These are phyloP conservation scores for Chaetorhynchus papuensis DNA, from an alignment of 2,113 vertebrate species.

Conservation along the genomic window DNA sequence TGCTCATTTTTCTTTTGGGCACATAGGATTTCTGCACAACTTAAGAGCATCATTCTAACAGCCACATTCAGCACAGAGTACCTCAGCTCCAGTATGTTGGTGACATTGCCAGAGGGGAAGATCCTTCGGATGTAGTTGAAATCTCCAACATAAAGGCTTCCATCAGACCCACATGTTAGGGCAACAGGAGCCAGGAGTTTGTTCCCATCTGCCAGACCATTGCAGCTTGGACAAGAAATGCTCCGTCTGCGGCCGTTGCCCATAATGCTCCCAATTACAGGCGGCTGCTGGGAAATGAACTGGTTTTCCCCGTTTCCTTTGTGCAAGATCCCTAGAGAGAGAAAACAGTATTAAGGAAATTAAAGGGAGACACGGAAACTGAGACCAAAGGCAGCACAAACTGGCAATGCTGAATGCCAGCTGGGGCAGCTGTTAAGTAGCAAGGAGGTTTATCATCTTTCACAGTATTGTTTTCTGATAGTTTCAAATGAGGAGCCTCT, in stretches of 20 bases:
- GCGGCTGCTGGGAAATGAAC: conserved; percentile 97
- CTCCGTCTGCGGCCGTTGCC: conserved; percentile 93
- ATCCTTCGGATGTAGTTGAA: conserved; percentile 98
- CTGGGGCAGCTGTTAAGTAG: neutral
- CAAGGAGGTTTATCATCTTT: neutral
- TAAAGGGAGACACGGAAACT: neutral
- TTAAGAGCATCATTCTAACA: neutral
- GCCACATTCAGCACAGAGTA: conserved; percentile 43
- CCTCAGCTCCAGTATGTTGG: conserved; percentile 96
- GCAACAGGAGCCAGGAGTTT: conserved; percentile 95
- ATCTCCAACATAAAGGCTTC: conserved; percentile 96
- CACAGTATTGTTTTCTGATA: neutral
- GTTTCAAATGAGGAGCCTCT: neutral
- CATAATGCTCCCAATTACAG: conserved; percentile 95
- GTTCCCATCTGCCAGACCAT: conserved; percentile 95
- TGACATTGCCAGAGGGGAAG: conserved; percentile 95
- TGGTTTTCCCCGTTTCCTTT: conserved; percentile 97
- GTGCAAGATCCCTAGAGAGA: conserved; percentile 88
- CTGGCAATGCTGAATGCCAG: neutral
- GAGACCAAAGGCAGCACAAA: neutral
- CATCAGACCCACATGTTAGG: conserved; percentile 89
- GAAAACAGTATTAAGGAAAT: neutral
- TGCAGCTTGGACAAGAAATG: conserved; percentile 98
- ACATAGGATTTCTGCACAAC: neutral
- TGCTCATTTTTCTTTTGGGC: neutral